Conservation (phyloP, 2,113 vertebrate genomes). For the Cyanoramphus novaezelandiae region DNA sequence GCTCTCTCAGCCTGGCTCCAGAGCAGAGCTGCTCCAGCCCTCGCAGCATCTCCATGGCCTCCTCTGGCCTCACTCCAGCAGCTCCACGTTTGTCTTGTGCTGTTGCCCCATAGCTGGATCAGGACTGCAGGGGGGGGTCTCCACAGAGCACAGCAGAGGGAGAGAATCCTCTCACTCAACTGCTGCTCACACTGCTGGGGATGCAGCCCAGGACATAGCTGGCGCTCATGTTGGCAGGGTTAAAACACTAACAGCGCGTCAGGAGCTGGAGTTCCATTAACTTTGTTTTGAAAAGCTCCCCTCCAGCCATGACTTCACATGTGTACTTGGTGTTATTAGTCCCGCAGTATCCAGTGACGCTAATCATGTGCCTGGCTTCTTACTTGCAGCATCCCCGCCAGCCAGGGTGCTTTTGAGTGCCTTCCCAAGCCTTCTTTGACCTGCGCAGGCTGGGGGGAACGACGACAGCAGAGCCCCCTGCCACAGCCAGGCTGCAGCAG, state of each 20-base stretch:
- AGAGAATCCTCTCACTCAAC: neutral
- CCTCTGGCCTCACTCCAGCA: neutral
- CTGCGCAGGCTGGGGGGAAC: neutral
- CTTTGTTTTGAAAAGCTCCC: neutral
- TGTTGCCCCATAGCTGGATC: neutral
- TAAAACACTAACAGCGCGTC: neutral
- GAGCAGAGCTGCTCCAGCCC: neutral
- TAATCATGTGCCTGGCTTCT: neutral
- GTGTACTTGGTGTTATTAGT: accelerated
- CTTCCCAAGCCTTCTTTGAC: neutral
- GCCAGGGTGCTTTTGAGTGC: accelerated
- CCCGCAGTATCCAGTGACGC: neutral
- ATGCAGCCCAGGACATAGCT: neutral
- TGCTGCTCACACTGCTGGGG: neutral
- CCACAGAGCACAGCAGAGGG: neutral
- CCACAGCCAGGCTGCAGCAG: neutral
- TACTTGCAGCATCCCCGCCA: neutral
- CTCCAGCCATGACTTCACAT: accelerated
- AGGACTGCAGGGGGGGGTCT: neutral
- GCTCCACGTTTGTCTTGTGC: neutral
- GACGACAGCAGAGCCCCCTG: neutral
- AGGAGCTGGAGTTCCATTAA: neutral
- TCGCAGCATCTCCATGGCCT: neutral
- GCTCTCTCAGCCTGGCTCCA: neutral
- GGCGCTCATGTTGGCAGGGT: neutral